These are phyloP conservation scores for Pseudotriccus pelzelni DNA, from an alignment of 2,797 vertebrate species.

Conservation along the genomic window DNA sequence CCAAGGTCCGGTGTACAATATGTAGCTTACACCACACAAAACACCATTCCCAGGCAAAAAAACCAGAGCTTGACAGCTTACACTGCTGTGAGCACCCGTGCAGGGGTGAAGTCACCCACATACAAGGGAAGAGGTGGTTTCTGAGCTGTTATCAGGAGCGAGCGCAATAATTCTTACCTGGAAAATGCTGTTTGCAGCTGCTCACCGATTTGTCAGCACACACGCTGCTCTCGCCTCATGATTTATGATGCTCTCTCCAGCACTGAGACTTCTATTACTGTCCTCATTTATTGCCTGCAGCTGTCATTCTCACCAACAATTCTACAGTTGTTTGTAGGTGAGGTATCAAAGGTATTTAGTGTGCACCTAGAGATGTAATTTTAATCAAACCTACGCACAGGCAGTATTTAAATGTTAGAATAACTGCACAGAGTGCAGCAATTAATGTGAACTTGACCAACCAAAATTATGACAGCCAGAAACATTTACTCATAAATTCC, in stretches of 20 bases:
- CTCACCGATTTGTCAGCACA: constrained; percentile 67
- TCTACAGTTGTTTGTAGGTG: constrained; percentile 75
- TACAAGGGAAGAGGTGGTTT: constrained; percentile 68
- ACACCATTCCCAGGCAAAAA: neutral
- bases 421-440: neutral
- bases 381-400: constrained; percentile 55
- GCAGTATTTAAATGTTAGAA: constrained; percentile 35
- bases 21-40: neutral
- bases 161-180: constrained; percentile 74
- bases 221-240: constrained; percentile 51
- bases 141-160: constrained; percentile 73
- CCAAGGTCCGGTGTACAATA: neutral
- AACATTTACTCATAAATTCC: neutral
- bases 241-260: constrained; percentile 73
- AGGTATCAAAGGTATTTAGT: constrained; percentile 74
- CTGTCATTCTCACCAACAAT: constrained; percentile 77
- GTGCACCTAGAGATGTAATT: constrained; percentile 68
- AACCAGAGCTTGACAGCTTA: neutral
- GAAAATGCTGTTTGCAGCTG: constrained; percentile 76
- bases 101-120: neutral
- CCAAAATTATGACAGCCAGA: constrained; percentile 7
- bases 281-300: constrained; percentile 78
- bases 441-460: constrained; percentile 26
- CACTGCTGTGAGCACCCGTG: neutral
- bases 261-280: constrained; percentile 71